phyloP scores from a whole-genome alignment of 2,888 invertebrate species.

The Rhimphoctona megacephalus region DNA sequence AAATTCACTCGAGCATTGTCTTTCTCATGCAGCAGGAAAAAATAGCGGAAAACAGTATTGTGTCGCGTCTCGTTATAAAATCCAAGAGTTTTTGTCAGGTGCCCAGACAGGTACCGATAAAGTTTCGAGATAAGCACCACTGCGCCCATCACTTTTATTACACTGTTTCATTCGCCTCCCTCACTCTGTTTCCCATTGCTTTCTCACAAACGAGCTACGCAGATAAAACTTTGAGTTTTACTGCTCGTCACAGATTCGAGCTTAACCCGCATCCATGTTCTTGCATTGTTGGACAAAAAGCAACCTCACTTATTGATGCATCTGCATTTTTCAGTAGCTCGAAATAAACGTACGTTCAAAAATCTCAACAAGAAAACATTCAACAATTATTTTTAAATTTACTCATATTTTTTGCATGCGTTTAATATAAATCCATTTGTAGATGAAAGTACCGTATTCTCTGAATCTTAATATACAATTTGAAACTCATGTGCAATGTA shows the following conservation, averaged over 20 bases:
- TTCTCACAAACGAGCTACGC: constrained; percentile 65
- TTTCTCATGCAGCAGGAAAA: constrained; percentile 27
- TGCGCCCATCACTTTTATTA: constrained; percentile 72
- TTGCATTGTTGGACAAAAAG: constrained; percentile 51
- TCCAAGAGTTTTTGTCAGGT: constrained; percentile 78
- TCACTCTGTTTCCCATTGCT: constrained; percentile 54
- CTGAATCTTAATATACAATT: background rate
- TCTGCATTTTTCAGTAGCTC: constrained; percentile 47
- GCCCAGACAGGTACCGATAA: constrained; percentile 80
- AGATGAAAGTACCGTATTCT: background rate
- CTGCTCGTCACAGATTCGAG: constrained; percentile 55
- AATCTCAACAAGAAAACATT: background rate
- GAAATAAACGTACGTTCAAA: constrained; percentile 15
- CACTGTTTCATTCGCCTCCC: constrained; percentile 55
- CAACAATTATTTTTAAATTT: background rate
- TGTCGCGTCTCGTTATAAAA: constrained; percentile 64
- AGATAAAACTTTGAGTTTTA: constrained; percentile 68
- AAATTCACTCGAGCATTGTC: constrained; percentile 14
- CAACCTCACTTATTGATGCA: constrained; percentile 41
- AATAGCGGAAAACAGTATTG: constrained; percentile 63
- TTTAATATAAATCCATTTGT: background rate
- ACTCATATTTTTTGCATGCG: background rate
- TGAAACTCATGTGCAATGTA: background rate
- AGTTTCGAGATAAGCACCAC: constrained; percentile 81
- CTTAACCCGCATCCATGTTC: constrained; percentile 46